Percentiles rank a stretch among this genome's conserved stretches.
Evolutionary conservation across 2,888 invertebrate genomes (phyloP).

Genomic region (Maniola hyperantus): DNA sequence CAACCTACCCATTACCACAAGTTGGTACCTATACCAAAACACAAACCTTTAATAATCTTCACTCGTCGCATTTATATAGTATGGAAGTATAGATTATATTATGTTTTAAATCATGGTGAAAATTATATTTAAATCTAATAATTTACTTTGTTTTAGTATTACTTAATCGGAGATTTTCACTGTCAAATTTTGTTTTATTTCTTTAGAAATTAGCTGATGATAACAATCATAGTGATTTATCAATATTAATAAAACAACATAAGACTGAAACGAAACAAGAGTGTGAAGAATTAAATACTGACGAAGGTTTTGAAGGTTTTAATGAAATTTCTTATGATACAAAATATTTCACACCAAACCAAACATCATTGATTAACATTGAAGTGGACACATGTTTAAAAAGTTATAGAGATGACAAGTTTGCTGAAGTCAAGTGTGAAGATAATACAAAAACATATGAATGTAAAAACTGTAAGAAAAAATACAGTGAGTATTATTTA

Average conservation of each 20-base stretch:
- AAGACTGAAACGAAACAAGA: neutral
- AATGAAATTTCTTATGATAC: neutral
- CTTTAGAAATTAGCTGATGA: slow-evolving; percentile 11
- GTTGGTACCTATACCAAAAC: no score
- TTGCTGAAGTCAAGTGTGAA: no score
- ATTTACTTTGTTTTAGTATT: no score
- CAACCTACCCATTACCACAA: no score
- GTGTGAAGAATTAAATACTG: neutral
- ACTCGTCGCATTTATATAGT: no score
- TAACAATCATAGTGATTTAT: neutral
- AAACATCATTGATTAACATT: neutral
- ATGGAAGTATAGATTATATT: no score
- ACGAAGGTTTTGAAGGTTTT: neutral
- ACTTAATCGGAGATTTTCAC: neutral
- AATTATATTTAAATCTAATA: no score
- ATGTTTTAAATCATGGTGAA: no score
- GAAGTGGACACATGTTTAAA: neutral
- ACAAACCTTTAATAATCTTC: no score
- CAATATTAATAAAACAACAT: slow-evolving; percentile 11
- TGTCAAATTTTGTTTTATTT: neutral
- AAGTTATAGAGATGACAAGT: no score
- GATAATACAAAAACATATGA: slow-evolving; percentile 10
- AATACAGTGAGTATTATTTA: slow-evolving; percentile 41
- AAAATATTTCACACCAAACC: neutral
- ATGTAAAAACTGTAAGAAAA: slow-evolving; percentile 41